phyloP scores from a whole-genome alignment of 2,888 invertebrate species.

The Pyrrhosoma nymphula region DNA sequence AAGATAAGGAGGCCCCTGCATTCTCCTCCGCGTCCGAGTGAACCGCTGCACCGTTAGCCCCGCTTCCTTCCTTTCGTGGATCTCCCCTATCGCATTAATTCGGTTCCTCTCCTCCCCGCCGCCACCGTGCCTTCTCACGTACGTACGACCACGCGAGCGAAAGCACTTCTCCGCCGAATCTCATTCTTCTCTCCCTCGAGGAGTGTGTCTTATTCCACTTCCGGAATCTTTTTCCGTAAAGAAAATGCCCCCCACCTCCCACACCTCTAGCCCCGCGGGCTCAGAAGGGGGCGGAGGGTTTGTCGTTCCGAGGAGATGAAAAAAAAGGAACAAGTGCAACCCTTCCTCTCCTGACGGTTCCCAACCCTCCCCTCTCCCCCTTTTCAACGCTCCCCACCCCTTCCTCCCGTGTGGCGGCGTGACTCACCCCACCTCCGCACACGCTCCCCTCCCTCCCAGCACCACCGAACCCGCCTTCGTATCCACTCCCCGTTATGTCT shows the following conservation, averaged over 20 bases:
- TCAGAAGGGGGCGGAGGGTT: neutral
- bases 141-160: neutral
- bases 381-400: neutral
- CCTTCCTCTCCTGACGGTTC: neutral
- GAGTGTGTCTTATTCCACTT: conserved; percentile 47
- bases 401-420: neutral
- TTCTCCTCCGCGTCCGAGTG: neutral
- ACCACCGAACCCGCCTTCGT: neutral
- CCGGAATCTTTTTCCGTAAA: conserved; percentile 61
- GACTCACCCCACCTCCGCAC: neutral
- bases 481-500: conserved; percentile 4
- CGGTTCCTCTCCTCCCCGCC: neutral
- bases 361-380: neutral
- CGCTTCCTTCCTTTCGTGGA: neutral
- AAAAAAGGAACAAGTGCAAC: neutral
- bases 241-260: neutral
- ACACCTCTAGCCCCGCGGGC: neutral
- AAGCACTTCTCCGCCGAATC: neutral
- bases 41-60: conserved; percentile 5
- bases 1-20: neutral
- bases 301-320: neutral
- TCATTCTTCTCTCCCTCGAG: neutral
- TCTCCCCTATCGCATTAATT: conserved; percentile 12
- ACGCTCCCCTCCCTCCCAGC: neutral
- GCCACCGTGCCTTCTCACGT: neutral